These are phyloP conservation scores for Chaenogobius annularis DNA, from an alignment of 2,113 vertebrate genomes.

Conservation along the genomic window DNA sequence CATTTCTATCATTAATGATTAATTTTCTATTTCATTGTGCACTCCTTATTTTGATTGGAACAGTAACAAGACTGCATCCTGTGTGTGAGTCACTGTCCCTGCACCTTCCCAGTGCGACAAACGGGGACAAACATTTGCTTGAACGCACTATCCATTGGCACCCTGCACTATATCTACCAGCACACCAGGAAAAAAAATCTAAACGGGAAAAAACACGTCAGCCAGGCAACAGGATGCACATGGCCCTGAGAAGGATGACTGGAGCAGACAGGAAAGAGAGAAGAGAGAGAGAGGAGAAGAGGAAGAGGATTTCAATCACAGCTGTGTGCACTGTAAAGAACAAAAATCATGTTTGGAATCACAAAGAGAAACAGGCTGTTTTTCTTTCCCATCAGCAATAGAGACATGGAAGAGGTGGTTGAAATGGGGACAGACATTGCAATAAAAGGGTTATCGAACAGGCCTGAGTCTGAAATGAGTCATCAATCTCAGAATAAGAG, in stretches of 20 bases:
- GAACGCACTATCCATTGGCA: neutral
- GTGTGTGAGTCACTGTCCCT: neutral
- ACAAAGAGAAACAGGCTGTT: constrained; percentile 33
- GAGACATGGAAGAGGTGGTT: constrained; percentile 17
- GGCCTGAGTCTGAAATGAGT: no score
- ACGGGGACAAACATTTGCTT: neutral
- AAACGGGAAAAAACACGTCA: constrained; percentile 56
- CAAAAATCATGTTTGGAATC: constrained; percentile 60
- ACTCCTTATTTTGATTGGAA: neutral
- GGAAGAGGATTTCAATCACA: constrained; percentile 64
- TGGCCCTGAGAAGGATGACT: constrained; percentile 66
- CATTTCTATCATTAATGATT: neutral
- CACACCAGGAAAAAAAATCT: neutral
- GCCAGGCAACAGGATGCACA: constrained; percentile 76
- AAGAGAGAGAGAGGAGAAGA: constrained; percentile 69
- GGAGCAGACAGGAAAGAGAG: constrained; percentile 69
- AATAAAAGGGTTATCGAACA: neutral
- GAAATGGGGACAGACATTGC: neutral
- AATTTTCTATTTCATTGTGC: neutral
- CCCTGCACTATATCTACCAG: constrained; percentile 9
- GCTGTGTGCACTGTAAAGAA: constrained; percentile 50
- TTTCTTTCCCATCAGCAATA: constrained; percentile 37
- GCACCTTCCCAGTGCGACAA: neutral
- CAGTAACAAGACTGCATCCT: neutral
- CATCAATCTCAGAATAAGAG: no score